Conservation (phyloP, 2,797 vertebrate genomes). For the Cryptoblepharus egeriae region DNA sequence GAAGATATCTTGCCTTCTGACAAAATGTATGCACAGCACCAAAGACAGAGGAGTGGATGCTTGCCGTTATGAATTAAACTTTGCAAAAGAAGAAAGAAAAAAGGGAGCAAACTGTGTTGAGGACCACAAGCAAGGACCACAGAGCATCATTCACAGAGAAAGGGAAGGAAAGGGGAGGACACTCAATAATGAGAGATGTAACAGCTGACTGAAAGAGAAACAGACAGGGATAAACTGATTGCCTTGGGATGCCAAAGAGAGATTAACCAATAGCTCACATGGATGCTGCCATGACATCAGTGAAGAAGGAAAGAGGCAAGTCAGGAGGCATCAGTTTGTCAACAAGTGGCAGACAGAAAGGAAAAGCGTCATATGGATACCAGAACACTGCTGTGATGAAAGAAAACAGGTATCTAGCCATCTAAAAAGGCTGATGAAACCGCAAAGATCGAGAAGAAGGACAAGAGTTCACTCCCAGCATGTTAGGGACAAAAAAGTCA, state of each 20-base stretch:
- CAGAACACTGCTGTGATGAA: background rate
- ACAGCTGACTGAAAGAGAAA: background rate
- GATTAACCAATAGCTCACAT: background rate
- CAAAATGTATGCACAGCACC: background rate
- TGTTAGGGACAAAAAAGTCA: slow-evolving; percentile 6
- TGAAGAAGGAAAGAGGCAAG: slow-evolving; percentile 45
- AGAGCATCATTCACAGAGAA: background rate
- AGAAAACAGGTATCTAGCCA: background rate
- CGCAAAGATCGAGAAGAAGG: background rate
- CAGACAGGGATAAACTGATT: background rate
- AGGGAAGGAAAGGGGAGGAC: slow-evolving; percentile 19
- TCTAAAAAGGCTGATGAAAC: background rate
- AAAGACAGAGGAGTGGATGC: background rate
- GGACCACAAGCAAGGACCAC: background rate
- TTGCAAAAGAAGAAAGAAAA: slow-evolving; percentile 30
- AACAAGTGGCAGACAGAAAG: background rate
- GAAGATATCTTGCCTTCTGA: too few species aligned
- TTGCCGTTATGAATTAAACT: slow-evolving; percentile 35
- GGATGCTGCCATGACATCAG: background rate
- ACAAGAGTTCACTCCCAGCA: background rate
- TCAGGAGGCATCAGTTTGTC: slow-evolving; percentile 25
- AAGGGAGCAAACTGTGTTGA: background rate
- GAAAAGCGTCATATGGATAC: slow-evolving; percentile 6
- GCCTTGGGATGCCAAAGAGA: slow-evolving; percentile 14
- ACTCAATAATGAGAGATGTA: background rate